Percentiles rank a stretch among this genome's conserved stretches.
Conservation (phyloP, 2,888 invertebrate species). For the Saturnia pavonia region DNA sequence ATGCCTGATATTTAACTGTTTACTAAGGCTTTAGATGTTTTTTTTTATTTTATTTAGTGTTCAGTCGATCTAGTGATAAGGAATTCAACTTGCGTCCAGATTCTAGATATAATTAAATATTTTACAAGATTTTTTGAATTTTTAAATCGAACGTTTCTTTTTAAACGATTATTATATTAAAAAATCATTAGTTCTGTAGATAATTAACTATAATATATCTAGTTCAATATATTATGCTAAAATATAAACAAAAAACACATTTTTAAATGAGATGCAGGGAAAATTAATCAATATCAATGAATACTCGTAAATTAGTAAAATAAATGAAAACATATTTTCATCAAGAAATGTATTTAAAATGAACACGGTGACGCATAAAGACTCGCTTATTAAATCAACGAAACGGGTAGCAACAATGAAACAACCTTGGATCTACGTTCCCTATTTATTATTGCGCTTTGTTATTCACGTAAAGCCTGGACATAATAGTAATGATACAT, state of each 20-base stretch:
- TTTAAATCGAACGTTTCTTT: neutral
- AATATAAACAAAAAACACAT: no score
- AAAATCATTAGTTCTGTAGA: no score
- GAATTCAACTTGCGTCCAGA: neutral
- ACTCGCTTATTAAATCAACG: conserved; percentile 33
- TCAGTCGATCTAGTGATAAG: neutral
- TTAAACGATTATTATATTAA: no score
- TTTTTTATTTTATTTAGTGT: neutral
- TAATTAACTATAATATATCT: no score
- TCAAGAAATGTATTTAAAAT: neutral
- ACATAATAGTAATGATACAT: neutral
- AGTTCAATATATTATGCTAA: no score
- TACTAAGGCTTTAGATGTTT: neutral
- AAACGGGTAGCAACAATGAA: conserved; percentile 39
- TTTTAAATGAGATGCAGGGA: no score
- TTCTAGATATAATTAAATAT: neutral
- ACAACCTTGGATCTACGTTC: conserved; percentile 32
- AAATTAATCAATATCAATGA: neutral
- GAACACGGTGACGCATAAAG: conserved; percentile 26
- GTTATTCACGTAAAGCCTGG: conserved; percentile 20
- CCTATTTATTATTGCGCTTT: conserved; percentile 19
- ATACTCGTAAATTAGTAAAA: neutral
- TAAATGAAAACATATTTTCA: neutral
- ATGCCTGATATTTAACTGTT: neutral
- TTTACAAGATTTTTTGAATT: neutral